These are phyloP conservation scores for Notodonta dromedarius DNA, from an alignment of 2,888 invertebrate species.

Conservation along the genomic window DNA sequence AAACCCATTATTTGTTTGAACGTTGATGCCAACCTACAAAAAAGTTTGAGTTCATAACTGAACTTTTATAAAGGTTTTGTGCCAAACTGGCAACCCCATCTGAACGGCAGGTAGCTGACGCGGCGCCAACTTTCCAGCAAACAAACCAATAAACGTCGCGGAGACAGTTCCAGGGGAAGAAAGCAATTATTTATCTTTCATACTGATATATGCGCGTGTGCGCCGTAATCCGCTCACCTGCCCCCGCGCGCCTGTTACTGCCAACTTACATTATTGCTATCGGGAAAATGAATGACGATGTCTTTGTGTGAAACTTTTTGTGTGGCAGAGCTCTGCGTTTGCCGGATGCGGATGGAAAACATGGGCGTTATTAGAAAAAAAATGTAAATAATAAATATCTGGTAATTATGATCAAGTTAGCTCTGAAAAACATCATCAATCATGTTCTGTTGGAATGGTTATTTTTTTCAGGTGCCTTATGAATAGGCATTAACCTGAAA, in stretches of 20 bases:
- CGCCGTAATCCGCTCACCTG: conserved; percentile 46
- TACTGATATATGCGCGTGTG: conserved; percentile 48
- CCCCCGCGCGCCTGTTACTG: conserved; percentile 24
- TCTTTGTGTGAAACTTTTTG: conserved; percentile 26
- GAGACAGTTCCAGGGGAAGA: conserved; percentile 63
- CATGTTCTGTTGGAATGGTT: too few relatives aligned
- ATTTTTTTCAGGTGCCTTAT: too few relatives aligned
- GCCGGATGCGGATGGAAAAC: background rate
- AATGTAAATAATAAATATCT: too few relatives aligned
- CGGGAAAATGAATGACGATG: conserved; percentile 30
- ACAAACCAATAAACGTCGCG: conserved; percentile 75
- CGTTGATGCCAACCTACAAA: too few relatives aligned
- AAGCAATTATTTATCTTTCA: conserved; percentile 68
- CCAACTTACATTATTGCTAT: conserved; percentile 10
- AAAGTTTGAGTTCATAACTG: too few relatives aligned
- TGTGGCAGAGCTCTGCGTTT: conserved; percentile 14
- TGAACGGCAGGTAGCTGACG: conserved; percentile 54
- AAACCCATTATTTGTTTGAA: too few relatives aligned
- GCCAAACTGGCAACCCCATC: background rate
- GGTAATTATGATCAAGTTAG: too few relatives aligned
- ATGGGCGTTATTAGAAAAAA: background rate
- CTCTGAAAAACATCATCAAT: too few relatives aligned
- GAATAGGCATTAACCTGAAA: too few relatives aligned
- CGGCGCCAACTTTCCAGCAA: conserved; percentile 65
- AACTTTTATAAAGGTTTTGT: too few relatives aligned